Evolutionary conservation across 2,797 vertebrate genomes (phyloP).

Genomic region (Parauchenoglanis ngamensis): DNA sequence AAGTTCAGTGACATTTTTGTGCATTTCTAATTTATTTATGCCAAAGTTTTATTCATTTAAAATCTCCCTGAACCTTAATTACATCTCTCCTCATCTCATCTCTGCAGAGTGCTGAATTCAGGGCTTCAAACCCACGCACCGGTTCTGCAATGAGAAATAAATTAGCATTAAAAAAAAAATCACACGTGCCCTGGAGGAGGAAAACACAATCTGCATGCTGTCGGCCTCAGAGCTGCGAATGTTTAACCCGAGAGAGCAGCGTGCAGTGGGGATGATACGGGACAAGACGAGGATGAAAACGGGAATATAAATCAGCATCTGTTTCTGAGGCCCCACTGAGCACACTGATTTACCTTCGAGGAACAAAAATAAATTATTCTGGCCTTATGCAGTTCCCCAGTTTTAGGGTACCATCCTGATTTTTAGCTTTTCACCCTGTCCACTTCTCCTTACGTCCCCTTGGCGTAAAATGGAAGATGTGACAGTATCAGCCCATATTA

Average conservation of each 20-base stretch:
- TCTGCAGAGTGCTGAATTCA: neutral
- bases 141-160: slow-evolving; percentile 7
- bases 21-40: slow-evolving; percentile 43
- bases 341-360: neutral
- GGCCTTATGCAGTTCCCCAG: neutral
- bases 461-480: neutral
- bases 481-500: neutral
- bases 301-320: slow-evolving; percentile 14
- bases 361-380: neutral
- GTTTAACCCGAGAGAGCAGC: slow-evolving; percentile 7
- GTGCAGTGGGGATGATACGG: neutral
- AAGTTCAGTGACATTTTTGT: slow-evolving; percentile 45
- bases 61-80: slow-evolving; percentile 54
- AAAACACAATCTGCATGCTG: slow-evolving; percentile 14
- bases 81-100: slow-evolving; percentile 32
- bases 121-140: neutral
- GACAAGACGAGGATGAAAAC: neutral
- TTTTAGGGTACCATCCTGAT: neutral
- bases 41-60: slow-evolving; percentile 50
- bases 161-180: slow-evolving; percentile 15
- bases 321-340: neutral
- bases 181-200: neutral
- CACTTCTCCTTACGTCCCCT: neutral
- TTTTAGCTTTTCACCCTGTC: neutral
- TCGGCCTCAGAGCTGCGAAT: neutral